A percentile compares a stretch with the other conserved stretches of the same genome.
These are phyloP conservation scores for Styela plicata DNA, from an alignment of 23 tunicate genomes.

Conservation along the genomic window DNA sequence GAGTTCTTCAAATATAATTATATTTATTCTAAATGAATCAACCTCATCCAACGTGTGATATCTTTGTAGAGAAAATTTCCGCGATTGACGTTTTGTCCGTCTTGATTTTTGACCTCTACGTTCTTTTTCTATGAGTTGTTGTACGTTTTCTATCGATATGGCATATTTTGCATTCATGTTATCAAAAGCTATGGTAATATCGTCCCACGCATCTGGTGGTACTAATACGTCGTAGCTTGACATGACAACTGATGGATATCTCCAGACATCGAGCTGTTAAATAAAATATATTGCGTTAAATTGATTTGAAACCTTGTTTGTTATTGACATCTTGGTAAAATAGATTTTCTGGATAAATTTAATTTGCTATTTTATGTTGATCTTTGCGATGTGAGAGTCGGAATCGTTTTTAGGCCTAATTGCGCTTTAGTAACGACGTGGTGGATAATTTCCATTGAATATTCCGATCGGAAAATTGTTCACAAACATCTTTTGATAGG, in stretches of 20 bases:
- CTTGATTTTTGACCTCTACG: neutral
- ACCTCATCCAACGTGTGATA: slow-evolving; percentile 54
- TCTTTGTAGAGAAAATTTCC: slow-evolving; percentile 27
- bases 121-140: slow-evolving; percentile 31
- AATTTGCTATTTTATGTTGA: too few species aligned
- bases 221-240: slow-evolving; percentile 48
- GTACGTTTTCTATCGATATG: slow-evolving; percentile 44
- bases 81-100: slow-evolving; percentile 22
- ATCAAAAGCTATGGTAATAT: neutral
- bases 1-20: too few species aligned
- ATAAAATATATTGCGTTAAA: neutral
- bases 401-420: too few species aligned
- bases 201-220: neutral
- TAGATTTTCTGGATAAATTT: too few species aligned
- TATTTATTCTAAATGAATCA: too few species aligned
- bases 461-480: too few species aligned
- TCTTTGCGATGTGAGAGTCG: too few species aligned
- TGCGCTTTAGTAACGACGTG: too few species aligned
- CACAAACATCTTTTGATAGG: too few species aligned
- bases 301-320: too few species aligned
- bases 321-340: too few species aligned
- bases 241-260: slow-evolving; percentile 25
- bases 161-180: slow-evolving; percentile 5
- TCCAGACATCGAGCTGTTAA: slow-evolving; percentile 64
- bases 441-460: too few species aligned